Percentiles rank a stretch among this genome's conserved stretches.
Conservation (phyloP, 2,113 vertebrate species). For the Butorides virescens region DNA sequence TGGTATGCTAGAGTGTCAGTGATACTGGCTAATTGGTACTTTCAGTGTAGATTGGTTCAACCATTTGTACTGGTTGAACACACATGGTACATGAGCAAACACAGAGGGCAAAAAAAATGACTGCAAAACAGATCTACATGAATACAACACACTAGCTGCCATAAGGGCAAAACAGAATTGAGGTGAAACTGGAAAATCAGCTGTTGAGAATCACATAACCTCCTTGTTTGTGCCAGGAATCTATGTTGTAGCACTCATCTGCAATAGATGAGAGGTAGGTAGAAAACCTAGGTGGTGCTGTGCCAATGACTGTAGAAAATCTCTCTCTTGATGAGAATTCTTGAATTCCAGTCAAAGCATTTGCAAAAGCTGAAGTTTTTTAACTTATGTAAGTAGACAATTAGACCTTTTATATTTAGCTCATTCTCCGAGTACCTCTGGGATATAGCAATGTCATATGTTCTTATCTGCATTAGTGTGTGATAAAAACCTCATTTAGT, state of each 20-base stretch:
- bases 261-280: too few species aligned
- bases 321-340: not conserved
- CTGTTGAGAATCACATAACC: accelerated
- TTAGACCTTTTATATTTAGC: not conserved
- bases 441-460: not conserved
- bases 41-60: not conserved
- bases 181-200: not conserved
- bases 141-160: not conserved
- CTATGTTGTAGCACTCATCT: not conserved
- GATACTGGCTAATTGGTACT: not conserved
- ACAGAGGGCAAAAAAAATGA: accelerated
- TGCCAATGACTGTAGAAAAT: not conserved
- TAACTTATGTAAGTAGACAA: not conserved
- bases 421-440: not conserved
- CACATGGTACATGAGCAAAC: not conserved
- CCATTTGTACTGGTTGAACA: not conserved
- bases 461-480: not conserved
- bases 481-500: not conserved
- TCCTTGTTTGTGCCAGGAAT: not conserved
- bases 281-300: not conserved
- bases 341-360: not conserved
- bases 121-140: not conserved
- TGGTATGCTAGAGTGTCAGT: not conserved
- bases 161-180: not conserved
- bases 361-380: not conserved